Evolutionary conservation across 1,140 invertebrate species (phyloP), one percentile per base, ranked within the genome.

Genomic region (Bombus huntii): DNA sequence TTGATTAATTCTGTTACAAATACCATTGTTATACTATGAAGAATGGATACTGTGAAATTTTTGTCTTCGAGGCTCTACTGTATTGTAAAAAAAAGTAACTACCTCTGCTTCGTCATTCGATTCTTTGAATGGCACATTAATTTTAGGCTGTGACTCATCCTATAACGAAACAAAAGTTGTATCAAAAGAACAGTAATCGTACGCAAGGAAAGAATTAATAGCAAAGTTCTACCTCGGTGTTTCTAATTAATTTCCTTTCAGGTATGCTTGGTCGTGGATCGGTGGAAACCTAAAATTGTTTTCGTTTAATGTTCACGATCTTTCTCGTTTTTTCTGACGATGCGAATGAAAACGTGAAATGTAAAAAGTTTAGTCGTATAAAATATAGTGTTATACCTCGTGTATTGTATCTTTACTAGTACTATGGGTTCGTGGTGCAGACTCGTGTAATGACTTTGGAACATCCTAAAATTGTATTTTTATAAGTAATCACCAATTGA

Each of bases 401-500:
- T 62, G 59, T 62, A n/a, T 62, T n/a, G 57, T 57, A 25, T 79
- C 31, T 65, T 76, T 78, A 28, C 70, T 37, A 47, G 75, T n/a
- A 42, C 34, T 76, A 59, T 42, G 53, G 18, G n/a, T 37, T 3
- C 34, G 47, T 34, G 53, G 25, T 47, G 70, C 75, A 31, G 71
- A 34, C 22, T 76, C n/a, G 39, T n/a, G 28, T 47, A 47, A 70
- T n/a, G 28, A 0, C 42, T 66, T 68, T 1, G 42, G 25, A 34
- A 57, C 28, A 28, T 88, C 79, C 87, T 88, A 88, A 78, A 88
- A 87, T 68, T 47, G 62, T 34, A 87, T 57, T 10, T 31, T 66
- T 4, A 6, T 44, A 34, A 78, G 15, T 31, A 39, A 71, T 4
- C 1, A 8, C 47, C 47, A 8, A 53, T 53, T 8, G 47, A 53